phyloP scores from a whole-genome alignment of 1,140 invertebrate species.

The Halyomorpha halys region DNA sequence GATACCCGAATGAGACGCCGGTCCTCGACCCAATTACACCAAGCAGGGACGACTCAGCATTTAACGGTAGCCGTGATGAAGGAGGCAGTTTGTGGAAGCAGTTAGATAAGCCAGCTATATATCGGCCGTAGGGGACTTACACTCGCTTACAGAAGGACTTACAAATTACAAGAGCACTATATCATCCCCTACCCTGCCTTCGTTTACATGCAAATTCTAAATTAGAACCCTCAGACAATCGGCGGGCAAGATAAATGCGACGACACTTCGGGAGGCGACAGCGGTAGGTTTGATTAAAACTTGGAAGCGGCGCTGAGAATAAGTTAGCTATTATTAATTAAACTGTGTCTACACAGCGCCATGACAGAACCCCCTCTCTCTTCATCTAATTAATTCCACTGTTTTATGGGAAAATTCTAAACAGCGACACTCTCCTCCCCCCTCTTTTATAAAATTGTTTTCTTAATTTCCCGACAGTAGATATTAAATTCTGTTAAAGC shows the following conservation, averaged over 20 bases:
- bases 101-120: neutral
- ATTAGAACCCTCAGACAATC: constrained; percentile 11
- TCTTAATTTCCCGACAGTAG: too few species aligned
- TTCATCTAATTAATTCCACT: neutral
- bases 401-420: too few species aligned
- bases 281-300: constrained; percentile 12
- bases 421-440: too few species aligned
- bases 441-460: too few species aligned
- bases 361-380: constrained; percentile 11
- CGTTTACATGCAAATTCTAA: constrained; percentile 25
- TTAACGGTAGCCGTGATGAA: too few species aligned
- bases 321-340: constrained; percentile 19
- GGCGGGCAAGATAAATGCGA: neutral
- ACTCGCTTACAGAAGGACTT: constrained; percentile 19
- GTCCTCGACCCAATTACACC: too few species aligned
- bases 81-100: too few species aligned
- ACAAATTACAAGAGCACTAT: constrained; percentile 22
- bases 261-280: neutral
- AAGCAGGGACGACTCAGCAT: too few species aligned
- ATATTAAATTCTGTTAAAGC: too few species aligned
- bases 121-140: constrained; percentile 8
- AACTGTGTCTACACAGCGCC: constrained; percentile 13
- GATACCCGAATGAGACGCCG: too few species aligned
- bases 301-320: constrained; percentile 13
- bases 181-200: constrained; percentile 12